These are phyloP conservation scores for Antennarius striatus DNA, from an alignment of 2,113 vertebrate genomes.

Conservation along the genomic window DNA sequence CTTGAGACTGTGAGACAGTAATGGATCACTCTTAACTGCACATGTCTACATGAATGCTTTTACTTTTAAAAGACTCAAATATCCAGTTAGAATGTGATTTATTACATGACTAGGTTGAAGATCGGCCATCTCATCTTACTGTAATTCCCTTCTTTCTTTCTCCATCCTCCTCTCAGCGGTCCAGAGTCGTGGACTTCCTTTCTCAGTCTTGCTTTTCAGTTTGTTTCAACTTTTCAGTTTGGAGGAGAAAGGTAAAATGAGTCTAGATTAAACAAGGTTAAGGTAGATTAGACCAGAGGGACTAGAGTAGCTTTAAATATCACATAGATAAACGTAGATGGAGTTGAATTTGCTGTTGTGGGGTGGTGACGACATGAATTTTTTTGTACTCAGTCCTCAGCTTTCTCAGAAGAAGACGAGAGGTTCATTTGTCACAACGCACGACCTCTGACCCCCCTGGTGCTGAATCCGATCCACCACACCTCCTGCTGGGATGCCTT, in stretches of 20 bases:
- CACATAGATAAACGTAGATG: too few relatives aligned
- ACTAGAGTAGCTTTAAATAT: not conserved
- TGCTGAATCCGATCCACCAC: conserved; percentile 52
- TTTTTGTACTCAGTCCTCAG: conserved; percentile 77
- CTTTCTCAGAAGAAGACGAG: conserved; percentile 86
- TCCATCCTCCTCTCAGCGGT: conserved; percentile 64
- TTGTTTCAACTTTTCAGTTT: conserved; percentile 84
- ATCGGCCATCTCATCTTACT: too few relatives aligned
- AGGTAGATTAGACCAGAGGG: conserved; percentile 23
- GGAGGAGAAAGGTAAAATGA: conserved; percentile 82
- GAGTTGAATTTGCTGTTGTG: too few relatives aligned
- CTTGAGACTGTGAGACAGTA: too few relatives aligned
- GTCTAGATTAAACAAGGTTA: not conserved
- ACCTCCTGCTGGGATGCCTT: conserved; percentile 57
- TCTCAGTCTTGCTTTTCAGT: conserved; percentile 83
- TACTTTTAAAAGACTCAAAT: too few relatives aligned
- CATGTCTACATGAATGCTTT: too few relatives aligned
- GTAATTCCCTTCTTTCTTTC: not conserved
- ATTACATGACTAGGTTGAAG: too few relatives aligned
- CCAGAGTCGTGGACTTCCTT: conserved; percentile 80
- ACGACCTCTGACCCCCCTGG: conserved; percentile 82
- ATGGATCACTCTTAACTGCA: too few relatives aligned
- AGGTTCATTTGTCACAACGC: conserved; percentile 75
- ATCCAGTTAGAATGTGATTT: too few relatives aligned
- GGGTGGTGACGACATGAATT: not conserved